Percentiles rank a stretch among this genome's conserved stretches.
These are phyloP conservation scores for Triplophysa rosa DNA, from an alignment of 2,113 vertebrate genomes.

Conservation along the genomic window DNA sequence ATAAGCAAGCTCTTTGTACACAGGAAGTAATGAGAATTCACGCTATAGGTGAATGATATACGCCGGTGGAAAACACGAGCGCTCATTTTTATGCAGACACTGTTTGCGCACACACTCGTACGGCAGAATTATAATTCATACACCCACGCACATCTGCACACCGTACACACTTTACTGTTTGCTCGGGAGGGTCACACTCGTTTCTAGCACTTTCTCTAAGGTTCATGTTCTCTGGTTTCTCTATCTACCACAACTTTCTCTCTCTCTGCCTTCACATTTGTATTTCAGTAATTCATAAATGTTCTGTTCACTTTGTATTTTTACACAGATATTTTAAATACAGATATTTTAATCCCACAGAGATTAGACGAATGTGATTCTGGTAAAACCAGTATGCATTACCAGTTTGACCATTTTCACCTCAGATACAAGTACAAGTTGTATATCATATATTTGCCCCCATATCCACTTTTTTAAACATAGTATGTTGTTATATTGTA, in stretches of 20 bases:
- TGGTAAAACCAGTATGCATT: too few species aligned
- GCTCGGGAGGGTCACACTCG: background rate
- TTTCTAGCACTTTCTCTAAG: conserved; percentile 28
- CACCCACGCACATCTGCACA: conserved; percentile 33
- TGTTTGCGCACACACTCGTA: background rate
- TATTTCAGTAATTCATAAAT: background rate
- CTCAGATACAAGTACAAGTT: too few species aligned
- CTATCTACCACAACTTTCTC: background rate
- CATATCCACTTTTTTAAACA: too few species aligned
- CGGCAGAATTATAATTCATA: conserved; percentile 58
- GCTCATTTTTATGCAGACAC: background rate
- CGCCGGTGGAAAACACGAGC: background rate
- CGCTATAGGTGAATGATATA: conserved; percentile 3
- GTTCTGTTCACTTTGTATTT: background rate
- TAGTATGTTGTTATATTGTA: too few species aligned
- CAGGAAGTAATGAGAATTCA: conserved; percentile 32
- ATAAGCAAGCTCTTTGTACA: conserved; percentile 27
- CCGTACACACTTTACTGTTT: background rate
- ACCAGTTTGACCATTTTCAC: too few species aligned
- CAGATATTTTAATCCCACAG: too few species aligned
- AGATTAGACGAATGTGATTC: too few species aligned
- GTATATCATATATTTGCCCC: too few species aligned
- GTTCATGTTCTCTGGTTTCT: conserved; percentile 8
- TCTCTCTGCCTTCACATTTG: conserved; percentile 1
- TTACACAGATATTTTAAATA: background rate